A percentile compares a stretch with the other conserved stretches of the same genome.
phyloP scores from a whole-genome alignment of 2,113 vertebrate genomes.

The Nymphicus hollandicus region DNA sequence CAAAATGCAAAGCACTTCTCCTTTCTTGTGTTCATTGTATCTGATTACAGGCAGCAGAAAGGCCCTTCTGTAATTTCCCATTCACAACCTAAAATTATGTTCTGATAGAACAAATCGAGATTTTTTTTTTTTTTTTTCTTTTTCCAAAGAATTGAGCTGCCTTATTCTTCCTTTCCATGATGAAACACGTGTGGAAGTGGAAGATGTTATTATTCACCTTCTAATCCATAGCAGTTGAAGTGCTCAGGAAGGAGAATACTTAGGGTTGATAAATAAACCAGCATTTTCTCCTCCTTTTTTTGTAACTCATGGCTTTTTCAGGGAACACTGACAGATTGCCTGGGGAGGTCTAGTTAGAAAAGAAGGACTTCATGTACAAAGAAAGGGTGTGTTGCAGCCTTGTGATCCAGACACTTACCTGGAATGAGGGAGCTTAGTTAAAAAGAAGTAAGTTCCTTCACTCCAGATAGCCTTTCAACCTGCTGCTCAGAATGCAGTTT shows the following conservation, averaged over 20 bases:
- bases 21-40: not conserved
- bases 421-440: not conserved
- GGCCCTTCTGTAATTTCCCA: not conserved
- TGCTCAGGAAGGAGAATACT: not conserved
- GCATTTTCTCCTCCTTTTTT: not conserved
- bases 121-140: not conserved
- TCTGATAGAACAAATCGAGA: not conserved
- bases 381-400: not conserved
- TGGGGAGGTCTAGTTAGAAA: not conserved
- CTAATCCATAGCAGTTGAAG: not conserved
- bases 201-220: not conserved
- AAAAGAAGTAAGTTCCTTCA: not conserved
- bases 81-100: not conserved
- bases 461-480: not conserved
- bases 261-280: not conserved
- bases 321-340: not conserved
- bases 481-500: not conserved
- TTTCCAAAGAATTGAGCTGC: not conserved
- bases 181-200: not conserved
- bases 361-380: not conserved
- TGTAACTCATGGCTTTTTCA: not conserved
- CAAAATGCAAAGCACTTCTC: not conserved
- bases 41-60: not conserved
- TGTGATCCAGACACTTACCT: not conserved
- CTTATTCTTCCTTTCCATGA: not conserved